phyloP scores from a whole-genome alignment of 1,140 invertebrate species.

The Euura lappo region DNA sequence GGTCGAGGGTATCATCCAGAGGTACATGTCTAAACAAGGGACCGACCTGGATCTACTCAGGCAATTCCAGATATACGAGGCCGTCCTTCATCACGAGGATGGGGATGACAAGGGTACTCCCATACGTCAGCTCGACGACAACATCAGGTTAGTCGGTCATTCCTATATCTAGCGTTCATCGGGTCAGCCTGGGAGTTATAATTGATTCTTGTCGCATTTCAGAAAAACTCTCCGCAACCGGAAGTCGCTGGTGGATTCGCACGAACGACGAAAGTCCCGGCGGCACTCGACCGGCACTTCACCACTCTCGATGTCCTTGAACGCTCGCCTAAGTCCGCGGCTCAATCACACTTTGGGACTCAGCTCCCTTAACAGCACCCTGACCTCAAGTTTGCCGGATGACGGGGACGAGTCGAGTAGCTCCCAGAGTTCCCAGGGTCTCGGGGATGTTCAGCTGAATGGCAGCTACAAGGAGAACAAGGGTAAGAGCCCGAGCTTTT shows the following conservation, averaged over 20 bases:
- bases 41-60: constrained; percentile 92
- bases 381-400: constrained; percentile 51
- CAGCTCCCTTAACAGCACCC: constrained; percentile 44
- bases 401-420: constrained; percentile 65
- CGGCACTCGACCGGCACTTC: constrained; percentile 74
- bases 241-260: constrained; percentile 68
- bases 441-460: constrained; percentile 61
- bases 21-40: constrained; percentile 92
- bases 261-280: constrained; percentile 76
- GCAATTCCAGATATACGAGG: constrained; percentile 96
- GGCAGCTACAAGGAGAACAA: constrained; percentile 66
- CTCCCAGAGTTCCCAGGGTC: constrained; percentile 61
- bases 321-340: constrained; percentile 49
- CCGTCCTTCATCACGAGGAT: constrained; percentile 89
- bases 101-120: constrained; percentile 75
- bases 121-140: constrained; percentile 79
- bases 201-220: constrained; percentile 20
- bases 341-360: constrained; percentile 52
- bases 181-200: neutral
- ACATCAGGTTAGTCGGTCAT: constrained; percentile 65
- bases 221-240: constrained; percentile 78
- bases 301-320: constrained; percentile 59
- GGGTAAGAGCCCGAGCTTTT: constrained; percentile 45
- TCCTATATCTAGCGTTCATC: neutral
- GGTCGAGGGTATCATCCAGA: constrained; percentile 90